A percentile compares a stretch with the other conserved stretches of the same genome.
Evolutionary conservation across 2,113 vertebrate species (phyloP).

Genomic region (Circaetus gallicus): DNA sequence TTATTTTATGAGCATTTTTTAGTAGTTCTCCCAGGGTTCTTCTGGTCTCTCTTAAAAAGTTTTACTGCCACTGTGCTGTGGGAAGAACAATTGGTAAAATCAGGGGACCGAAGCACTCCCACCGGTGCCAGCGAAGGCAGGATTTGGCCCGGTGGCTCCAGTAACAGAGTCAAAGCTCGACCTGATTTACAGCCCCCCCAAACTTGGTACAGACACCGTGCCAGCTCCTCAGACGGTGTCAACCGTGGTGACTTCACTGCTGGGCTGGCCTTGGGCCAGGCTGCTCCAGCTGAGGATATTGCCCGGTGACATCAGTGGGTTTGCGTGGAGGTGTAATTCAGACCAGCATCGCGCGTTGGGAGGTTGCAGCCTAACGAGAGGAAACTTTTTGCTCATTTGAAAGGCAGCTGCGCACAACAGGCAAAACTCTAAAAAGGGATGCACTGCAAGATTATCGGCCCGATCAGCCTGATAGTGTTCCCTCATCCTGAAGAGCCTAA

Average conservation of each 20-base stretch:
- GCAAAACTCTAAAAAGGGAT: neutral
- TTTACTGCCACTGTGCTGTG: neutral
- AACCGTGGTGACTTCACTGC: neutral
- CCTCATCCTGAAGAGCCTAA: neutral
- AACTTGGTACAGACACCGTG: neutral
- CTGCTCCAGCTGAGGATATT: neutral
- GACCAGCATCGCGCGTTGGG: neutral
- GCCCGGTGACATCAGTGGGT: neutral
- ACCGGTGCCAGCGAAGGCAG: neutral
- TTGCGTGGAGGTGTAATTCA: neutral
- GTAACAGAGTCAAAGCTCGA: neutral
- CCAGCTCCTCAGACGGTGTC: neutral
- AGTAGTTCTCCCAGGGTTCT: neutral
- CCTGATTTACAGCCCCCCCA: neutral
- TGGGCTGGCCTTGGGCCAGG: neutral
- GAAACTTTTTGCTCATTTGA: neutral
- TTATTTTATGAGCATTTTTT: neutral
- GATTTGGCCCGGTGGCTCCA: neutral
- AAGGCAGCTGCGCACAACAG: neutral
- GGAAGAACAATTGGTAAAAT: neutral
- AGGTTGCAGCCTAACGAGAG: neutral
- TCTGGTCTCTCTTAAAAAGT: neutral
- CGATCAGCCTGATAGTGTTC: rapidly evolving
- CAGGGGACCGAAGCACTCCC: neutral
- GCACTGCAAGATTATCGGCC: neutral